Percentiles rank a stretch among this genome's conserved stretches.
Conservation (phyloP, 2,113 vertebrate species). For the Pampusana beccarii region DNA sequence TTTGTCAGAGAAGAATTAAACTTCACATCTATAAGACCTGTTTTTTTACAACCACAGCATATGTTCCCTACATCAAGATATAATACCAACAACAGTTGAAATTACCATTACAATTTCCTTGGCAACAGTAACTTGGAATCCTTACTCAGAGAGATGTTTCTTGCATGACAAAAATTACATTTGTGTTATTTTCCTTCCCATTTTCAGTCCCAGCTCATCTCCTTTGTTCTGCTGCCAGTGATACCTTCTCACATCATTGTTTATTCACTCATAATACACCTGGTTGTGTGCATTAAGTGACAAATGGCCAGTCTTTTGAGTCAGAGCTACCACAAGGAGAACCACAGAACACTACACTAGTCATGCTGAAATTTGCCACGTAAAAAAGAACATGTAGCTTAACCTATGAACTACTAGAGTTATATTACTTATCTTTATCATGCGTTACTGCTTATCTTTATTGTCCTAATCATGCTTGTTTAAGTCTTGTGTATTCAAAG, state of each 20-base stretch:
- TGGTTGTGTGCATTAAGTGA: background rate
- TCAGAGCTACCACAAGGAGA: background rate
- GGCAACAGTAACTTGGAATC: background rate
- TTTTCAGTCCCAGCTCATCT: conserved; percentile 32
- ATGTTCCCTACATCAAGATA: background rate
- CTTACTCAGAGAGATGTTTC: conserved; percentile 21
- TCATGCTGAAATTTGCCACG: background rate
- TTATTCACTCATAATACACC: background rate
- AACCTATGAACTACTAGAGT: background rate
- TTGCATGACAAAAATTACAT: background rate
- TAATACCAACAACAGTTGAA: conserved; percentile 1
- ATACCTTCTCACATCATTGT: background rate
- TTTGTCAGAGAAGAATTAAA: background rate
- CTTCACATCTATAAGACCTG: background rate
- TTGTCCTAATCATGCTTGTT: background rate
- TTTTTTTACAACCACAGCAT: rapidly evolving
- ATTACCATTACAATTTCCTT: conserved; percentile 22
- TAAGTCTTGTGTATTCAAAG: background rate
- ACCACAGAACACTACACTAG: background rate
- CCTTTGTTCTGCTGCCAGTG: background rate
- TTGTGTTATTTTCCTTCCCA: background rate
- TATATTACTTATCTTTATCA: background rate
- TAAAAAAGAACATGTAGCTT: background rate
- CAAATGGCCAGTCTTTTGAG: background rate
- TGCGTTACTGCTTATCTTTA: background rate